Conservation (phyloP, 2,888 invertebrate genomes). For the Taenaris catops region DNA sequence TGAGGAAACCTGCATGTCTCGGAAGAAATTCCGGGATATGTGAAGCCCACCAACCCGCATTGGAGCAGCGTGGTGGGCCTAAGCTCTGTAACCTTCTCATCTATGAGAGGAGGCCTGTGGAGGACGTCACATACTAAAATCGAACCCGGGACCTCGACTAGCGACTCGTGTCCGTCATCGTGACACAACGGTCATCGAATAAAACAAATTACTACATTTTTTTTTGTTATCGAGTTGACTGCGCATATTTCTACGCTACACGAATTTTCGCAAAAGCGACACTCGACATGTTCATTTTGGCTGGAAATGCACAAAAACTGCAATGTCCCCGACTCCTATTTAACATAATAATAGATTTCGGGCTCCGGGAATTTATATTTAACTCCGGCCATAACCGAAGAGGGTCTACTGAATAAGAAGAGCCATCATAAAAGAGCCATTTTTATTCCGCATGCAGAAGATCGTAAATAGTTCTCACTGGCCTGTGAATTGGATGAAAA, state of each 20-base stretch:
- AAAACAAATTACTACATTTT: too few species aligned
- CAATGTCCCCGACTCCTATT: conserved; percentile 48
- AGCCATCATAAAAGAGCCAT: conserved; percentile 12
- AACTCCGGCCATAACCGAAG: conserved; percentile 28
- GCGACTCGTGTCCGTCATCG: too few species aligned
- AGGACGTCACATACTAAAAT: too few species aligned
- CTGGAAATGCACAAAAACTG: conserved; percentile 53
- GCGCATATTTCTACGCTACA: conserved; percentile 12
- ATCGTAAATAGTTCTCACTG: conserved; percentile 9
- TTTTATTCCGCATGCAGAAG: conserved; percentile 4
- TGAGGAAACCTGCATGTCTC: too few species aligned
- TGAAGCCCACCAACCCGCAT: too few species aligned
- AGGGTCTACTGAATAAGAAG: conserved; percentile 26
- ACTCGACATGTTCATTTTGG: conserved; percentile 56
- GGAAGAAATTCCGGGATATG: too few species aligned
- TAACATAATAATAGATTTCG: conserved; percentile 70
- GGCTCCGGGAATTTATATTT: conserved; percentile 48
- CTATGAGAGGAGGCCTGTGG: too few species aligned
- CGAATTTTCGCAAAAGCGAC: conserved; percentile 32
- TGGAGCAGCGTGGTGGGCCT: too few species aligned
- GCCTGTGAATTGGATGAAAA: conserved; percentile 5
- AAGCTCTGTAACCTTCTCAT: too few species aligned
- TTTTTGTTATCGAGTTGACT: too few species aligned
- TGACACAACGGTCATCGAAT: too few species aligned
- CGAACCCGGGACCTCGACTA: too few species aligned